Percentiles rank a stretch among this genome's conserved stretches.
phyloP scores from a whole-genome alignment of 2,888 invertebrate species.

The Melanostoma mellinum region DNA sequence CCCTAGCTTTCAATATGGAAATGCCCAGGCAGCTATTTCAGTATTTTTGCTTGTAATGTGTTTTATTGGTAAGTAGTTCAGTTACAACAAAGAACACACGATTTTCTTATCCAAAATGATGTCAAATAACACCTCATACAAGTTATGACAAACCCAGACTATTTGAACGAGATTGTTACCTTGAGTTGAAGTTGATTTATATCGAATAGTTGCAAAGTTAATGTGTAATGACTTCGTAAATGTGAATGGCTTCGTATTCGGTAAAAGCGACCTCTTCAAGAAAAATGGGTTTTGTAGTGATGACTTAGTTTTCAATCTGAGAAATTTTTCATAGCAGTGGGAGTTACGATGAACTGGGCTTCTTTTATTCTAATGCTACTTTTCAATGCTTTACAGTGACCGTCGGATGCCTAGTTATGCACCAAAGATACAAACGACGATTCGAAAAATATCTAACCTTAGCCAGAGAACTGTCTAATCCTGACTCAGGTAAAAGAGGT shows the following conservation, averaged over 20 bases:
- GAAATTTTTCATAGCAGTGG: not conserved
- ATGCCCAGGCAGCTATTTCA: slow-evolving; percentile 89
- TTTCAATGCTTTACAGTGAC: slow-evolving; percentile 84
- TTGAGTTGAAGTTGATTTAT: slow-evolving; percentile 21
- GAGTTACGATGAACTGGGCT: no score
- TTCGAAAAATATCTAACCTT: slow-evolving; percentile 86
- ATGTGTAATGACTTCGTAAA: not conserved
- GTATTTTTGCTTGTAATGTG: slow-evolving; percentile 90
- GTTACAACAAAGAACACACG: not conserved
- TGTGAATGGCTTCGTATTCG: slow-evolving; percentile 35
- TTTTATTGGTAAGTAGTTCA: slow-evolving; percentile 86
- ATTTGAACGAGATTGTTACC: not conserved
- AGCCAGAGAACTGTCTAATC: slow-evolving; percentile 84
- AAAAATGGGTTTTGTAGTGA: slow-evolving; percentile 76
- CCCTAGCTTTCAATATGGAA: slow-evolving; percentile 90
- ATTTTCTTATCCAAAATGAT: slow-evolving; percentile 31
- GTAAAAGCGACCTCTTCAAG: not conserved
- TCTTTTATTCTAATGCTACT: not conserved
- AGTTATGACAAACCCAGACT: slow-evolving; percentile 66
- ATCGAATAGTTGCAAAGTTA: slow-evolving; percentile 38
- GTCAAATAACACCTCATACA: slow-evolving; percentile 47
- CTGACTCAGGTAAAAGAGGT: slow-evolving; percentile 79
- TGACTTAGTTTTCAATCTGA: slow-evolving; percentile 81
- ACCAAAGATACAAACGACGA: slow-evolving; percentile 90
- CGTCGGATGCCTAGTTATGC: slow-evolving; percentile 90